Base-by-base conservation (phyloP, 2,888 invertebrate species). In the Platycheirus albimanus region DNA sequence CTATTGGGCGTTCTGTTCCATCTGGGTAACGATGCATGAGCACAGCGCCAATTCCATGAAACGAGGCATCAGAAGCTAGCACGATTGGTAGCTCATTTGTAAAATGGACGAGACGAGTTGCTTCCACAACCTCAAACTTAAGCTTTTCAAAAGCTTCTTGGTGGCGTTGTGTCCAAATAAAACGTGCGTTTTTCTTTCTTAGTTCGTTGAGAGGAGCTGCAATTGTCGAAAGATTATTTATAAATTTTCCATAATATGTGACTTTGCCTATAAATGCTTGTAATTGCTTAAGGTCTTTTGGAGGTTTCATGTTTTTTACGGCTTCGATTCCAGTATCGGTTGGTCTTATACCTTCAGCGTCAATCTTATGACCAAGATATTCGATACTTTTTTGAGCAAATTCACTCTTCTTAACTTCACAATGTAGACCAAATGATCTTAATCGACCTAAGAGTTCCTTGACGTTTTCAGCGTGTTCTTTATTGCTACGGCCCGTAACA, bases 211-310 rank as follows among this genome's bases (percentile, higher is more conserved):
- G 61, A 28, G 83, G 64, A 24, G 78, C 71, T 38, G 76, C 76
- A 19, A 58, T 52, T 28, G 47, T 45, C 20, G 78, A 77, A 15
- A 58, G 36, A 20, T 58, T 47, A 11, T 38, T 41, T 17, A 85
- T 63, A 49, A 84, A 84, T 67, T 84, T 85, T n/a, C 64, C 36
- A n/a, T n/a, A n/a, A n/a, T n/a, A n/a, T n/a, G n/a, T n/a, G n/a
- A n/a, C n/a, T n/a, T n/a, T n/a, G n/a, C 76, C 84, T 38, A 85
- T 67, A 19, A 83, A 79, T 8, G 78, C 51, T 43, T 76, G 66
- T 11, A 74, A 41, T 61, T 80, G 49, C 20, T 61, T 52, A 7
- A 49, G 28, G 33, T 70, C 24, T 24, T 43, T 56, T 43, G n/a
- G n/a, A n/a, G n/a, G n/a, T n/a, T n/a, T 17, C 66, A 85, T 66